Conservation (phyloP, 2,888 invertebrate species). For the Xylota sylvarum region DNA sequence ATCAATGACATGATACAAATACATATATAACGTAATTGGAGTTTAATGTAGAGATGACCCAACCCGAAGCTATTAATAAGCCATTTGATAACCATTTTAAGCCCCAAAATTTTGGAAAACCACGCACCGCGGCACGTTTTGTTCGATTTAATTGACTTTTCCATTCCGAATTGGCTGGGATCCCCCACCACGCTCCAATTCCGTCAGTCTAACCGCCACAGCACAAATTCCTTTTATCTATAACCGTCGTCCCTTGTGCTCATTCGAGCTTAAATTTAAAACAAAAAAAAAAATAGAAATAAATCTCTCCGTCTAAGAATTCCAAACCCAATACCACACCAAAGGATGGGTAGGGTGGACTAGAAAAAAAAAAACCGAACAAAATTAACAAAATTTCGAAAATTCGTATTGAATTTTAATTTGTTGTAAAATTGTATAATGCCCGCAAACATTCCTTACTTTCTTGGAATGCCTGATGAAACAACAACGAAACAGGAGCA, state of each 20-base stretch:
- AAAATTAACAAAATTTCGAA: constrained; percentile 45
- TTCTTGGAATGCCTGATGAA: constrained; percentile 30
- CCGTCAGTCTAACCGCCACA: neutral
- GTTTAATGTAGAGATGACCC: neutral
- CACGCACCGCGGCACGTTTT: constrained; percentile 42
- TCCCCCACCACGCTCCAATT: neutral
- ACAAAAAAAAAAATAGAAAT: constrained; percentile 15
- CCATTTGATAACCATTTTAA: constrained; percentile 21
- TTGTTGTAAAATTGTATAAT: constrained; percentile 28
- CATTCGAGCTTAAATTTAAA: constrained; percentile 34
- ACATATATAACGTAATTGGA: neutral
- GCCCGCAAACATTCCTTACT: constrained; percentile 4
- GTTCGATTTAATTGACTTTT: constrained; percentile 55
- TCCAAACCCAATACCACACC: constrained; percentile 8
- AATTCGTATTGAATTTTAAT: constrained; percentile 55
- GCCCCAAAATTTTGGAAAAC: neutral
- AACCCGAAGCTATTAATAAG: constrained; percentile 18
- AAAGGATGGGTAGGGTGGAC: neutral
- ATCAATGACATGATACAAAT: neutral
- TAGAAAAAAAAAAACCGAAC: neutral
- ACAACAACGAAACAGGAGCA: neutral
- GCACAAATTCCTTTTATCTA: constrained; percentile 19
- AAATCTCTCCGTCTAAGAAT: constrained; percentile 38
- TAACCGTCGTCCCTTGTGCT: constrained; percentile 23
- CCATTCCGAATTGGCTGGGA: constrained; percentile 4